phyloP scores from a whole-genome alignment of 1,140 invertebrate species.

The Drosophila bocqueti region DNA sequence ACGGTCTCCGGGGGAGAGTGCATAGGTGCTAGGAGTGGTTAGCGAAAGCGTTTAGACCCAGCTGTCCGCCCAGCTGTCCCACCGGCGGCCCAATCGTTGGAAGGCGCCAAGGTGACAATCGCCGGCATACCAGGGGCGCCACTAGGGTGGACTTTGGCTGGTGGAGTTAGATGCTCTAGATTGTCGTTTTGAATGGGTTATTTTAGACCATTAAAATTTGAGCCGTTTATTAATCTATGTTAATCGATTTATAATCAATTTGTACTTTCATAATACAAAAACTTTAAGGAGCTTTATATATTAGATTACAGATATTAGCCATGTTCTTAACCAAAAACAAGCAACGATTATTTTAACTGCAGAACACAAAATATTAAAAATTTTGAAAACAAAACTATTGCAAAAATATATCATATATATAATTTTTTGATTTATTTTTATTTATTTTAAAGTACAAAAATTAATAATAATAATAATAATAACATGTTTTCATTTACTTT shows the following conservation, averaged over 20 bases:
- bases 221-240: background rate
- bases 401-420: too few relatives aligned
- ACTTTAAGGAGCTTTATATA: background rate
- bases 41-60: constrained; percentile 54
- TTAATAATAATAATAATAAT: too few relatives aligned
- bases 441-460: too few relatives aligned
- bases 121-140: constrained; percentile 40
- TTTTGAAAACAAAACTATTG: too few relatives aligned
- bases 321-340: background rate
- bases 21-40: constrained; percentile 44
- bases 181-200: background rate
- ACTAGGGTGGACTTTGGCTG: constrained; percentile 14
- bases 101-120: constrained; percentile 71
- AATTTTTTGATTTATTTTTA: too few relatives aligned
- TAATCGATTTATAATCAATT: background rate
- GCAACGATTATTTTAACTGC: too few relatives aligned
- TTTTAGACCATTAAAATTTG: too few relatives aligned
- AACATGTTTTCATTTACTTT: too few relatives aligned
- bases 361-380: too few relatives aligned
- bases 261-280: background rate
- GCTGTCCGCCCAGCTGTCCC: background rate
- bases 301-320: background rate
- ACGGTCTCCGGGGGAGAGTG: constrained; percentile 15
- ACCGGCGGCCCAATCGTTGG: constrained; percentile 31
- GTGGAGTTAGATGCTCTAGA: background rate